Base-by-base conservation (phyloP, 1,140 invertebrate genomes). In the Diuraphis noxia region DNA sequence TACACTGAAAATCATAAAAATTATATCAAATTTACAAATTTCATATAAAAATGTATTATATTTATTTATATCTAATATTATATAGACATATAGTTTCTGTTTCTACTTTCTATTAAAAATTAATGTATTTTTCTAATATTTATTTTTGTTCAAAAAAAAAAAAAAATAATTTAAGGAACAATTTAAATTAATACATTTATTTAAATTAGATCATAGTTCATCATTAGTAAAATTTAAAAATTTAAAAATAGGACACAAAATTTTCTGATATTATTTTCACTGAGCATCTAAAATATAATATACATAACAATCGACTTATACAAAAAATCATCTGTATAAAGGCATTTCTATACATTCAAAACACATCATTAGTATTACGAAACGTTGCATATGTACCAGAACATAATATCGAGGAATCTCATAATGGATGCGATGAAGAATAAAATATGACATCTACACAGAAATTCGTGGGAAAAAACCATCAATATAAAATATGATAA, bases 251-350 rank as follows among this genome's bases (percentile, higher is more conserved):
- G n/a, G 36, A 81, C 23, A 81, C 23, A 38, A 30, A 40, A 8
- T 38, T 38, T 25, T 81, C 36, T 25, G 9, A 81, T 10, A 38
- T 40, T 81, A 25, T 81, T 41, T 30, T 41, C 25, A 30, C 25
- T 3, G 40, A 41, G 23, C 4, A 30, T 81, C 36, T 38, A 81
- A 38, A 81, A 38, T 9, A 81, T 40, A 82, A 82, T 30, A 30
- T 30, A 30, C 25, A 41, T 30, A 82, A 41, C 13, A 30, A 40
- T 41, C 10, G 10, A 34, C 19, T 81, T n/a, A 34, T 46, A n/a
- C 41, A 84, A 84, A 84, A 17, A n/a, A 84, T 84, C 43, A 84
- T 43, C 82, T 84, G 82, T 84, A 43, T 84, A 84, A 84, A 34
- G 41, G 41, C 30, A 84, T 84, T 43, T 40, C 40, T 84, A 84